Percentiles rank a stretch among this genome's conserved stretches.
Conservation (phyloP, 2,113 vertebrate genomes). For the Cyprinodon tularosa region DNA sequence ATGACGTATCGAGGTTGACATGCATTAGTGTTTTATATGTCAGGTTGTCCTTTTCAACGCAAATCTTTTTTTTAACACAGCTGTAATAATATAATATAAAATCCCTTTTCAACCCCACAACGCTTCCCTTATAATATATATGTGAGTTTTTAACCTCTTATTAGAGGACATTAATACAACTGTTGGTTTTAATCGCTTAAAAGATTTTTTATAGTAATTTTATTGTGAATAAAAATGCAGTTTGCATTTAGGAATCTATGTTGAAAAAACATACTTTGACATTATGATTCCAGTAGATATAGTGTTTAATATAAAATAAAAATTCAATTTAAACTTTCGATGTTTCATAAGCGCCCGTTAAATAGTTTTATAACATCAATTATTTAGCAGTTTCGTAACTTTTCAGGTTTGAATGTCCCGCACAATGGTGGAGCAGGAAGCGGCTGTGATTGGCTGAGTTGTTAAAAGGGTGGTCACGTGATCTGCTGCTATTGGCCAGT, state of each 20-base stretch:
- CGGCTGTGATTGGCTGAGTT: constrained; percentile 65
- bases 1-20: neutral
- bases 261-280: neutral
- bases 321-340: neutral
- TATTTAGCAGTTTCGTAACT: constrained; percentile 37
- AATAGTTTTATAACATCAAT: neutral
- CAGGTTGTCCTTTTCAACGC: neutral
- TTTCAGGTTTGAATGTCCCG: neutral
- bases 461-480: constrained; percentile 38
- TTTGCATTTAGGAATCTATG: neutral
- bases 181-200: neutral
- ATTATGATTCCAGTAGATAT: neutral
- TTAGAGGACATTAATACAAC: neutral
- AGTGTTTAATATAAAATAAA: neutral
- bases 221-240: neutral
- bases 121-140: neutral
- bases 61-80: neutral
- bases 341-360: neutral
- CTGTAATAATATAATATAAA: no score
- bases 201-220: neutral
- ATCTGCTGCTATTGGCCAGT: constrained; percentile 57
- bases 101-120: neutral
- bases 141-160: neutral
- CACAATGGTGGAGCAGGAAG: no score
- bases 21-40: neutral